Conservation (phyloP, 2,113 vertebrate genomes). For the Tautogolabrus adspersus region DNA sequence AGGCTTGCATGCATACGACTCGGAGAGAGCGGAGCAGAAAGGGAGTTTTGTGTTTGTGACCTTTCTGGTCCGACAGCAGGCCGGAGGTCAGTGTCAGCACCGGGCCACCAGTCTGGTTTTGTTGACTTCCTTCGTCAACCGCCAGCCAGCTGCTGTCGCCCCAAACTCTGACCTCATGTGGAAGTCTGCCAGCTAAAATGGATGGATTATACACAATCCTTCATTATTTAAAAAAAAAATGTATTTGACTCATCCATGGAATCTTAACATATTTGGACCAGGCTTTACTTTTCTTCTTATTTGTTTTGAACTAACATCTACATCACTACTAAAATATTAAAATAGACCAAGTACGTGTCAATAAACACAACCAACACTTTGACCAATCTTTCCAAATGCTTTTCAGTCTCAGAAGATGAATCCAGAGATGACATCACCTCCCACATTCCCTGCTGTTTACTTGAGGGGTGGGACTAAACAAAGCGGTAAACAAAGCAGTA, state of each 20-base stretch:
- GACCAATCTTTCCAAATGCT: background rate
- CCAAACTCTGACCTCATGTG: conserved; percentile 24
- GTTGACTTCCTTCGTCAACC: conserved; percentile 65
- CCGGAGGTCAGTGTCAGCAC: conserved; percentile 72
- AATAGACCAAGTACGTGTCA: background rate
- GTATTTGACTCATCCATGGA: background rate
- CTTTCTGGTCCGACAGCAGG: conserved; percentile 63
- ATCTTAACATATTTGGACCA: background rate
- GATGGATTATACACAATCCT: background rate
- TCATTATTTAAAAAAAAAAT: too few species aligned
- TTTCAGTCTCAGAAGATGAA: conserved; percentile 5
- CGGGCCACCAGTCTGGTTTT: conserved; percentile 70
- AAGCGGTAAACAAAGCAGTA: conserved; percentile 62
- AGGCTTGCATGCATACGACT: conserved; percentile 2
- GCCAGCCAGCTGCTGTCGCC: conserved; percentile 76
- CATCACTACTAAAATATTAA: background rate
- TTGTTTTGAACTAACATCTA: background rate
- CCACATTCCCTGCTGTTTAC: conserved; percentile 52
- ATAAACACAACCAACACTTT: background rate
- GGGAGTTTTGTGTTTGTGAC: conserved; percentile 67
- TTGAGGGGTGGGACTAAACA: conserved; percentile 38
- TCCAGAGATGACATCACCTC: conserved; percentile 30
- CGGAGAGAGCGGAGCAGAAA: conserved; percentile 42
- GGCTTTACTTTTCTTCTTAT: too few species aligned
- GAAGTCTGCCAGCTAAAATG: conserved; percentile 1